Conservation (phyloP, 2,113 vertebrate genomes). For the Struthio camelus region DNA sequence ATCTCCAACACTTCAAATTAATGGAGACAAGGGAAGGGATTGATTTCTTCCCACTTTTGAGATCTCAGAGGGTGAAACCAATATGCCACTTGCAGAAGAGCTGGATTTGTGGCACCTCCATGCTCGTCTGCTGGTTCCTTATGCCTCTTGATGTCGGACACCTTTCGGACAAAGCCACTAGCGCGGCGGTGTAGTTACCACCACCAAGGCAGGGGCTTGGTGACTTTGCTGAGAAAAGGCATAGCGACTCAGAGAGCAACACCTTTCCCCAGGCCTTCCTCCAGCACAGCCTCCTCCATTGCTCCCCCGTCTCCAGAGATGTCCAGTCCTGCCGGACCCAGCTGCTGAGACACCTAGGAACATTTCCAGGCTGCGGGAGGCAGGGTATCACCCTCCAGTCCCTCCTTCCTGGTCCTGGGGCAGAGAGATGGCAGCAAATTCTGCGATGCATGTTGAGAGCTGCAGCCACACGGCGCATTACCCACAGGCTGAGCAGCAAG, state of each 20-base stretch:
- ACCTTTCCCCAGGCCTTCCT: not conserved
- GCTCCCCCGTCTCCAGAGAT: not conserved
- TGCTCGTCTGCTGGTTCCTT: not conserved
- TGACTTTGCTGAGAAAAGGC: not conserved
- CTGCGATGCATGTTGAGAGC: not conserved
- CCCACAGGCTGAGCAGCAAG: not conserved
- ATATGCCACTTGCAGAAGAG: not conserved
- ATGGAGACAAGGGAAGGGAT: not conserved
- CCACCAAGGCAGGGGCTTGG: not conserved
- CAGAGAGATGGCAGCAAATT: not conserved
- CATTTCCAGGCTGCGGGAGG: not conserved
- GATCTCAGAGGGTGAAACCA: not conserved
- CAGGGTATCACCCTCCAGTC: not conserved
- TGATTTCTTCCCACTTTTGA: not conserved
- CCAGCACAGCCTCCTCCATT: not conserved
- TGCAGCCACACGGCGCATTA: not conserved
- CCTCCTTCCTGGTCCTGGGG: too few relatives aligned
- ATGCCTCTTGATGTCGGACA: not conserved
- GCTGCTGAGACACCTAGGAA: not conserved
- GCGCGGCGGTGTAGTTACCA: not conserved
- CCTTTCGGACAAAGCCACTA: not conserved
- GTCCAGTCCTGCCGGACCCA: not conserved
- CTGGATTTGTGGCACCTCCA: not conserved
- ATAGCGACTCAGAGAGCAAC: not conserved
- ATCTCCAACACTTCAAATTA: not conserved